phyloP scores from a whole-genome alignment of 92 coral and sea anemone genomes.

The Porites rus region DNA sequence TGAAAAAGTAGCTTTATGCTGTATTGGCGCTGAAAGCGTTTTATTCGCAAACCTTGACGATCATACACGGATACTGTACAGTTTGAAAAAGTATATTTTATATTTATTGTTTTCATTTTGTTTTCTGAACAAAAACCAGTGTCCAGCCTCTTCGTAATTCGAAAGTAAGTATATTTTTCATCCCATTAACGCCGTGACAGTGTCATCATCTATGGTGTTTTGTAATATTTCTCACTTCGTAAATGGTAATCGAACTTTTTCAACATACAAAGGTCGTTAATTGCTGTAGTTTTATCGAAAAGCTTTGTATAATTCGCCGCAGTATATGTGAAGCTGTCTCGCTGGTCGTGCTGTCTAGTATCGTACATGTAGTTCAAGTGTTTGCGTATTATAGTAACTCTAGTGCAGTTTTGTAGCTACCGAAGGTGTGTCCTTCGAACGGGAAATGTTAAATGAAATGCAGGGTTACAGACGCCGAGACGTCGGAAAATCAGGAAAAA shows the following conservation, averaged over 20 bases:
- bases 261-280: conserved; percentile 60
- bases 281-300: conserved; percentile 5
- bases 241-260: conserved; percentile 60
- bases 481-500: conserved; percentile 14
- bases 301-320: conserved; percentile 30
- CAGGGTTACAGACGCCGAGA: conserved; percentile 7
- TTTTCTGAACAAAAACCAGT: conserved; percentile 8
- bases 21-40: not conserved
- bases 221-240: conserved; percentile 57
- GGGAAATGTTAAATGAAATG: conserved; percentile 15
- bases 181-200: not conserved
- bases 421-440: not conserved
- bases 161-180: conserved; percentile 8
- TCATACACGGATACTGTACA: conserved; percentile 70
- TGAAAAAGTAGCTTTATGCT: conserved; percentile 50
- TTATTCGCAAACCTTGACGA: conserved; percentile 13
- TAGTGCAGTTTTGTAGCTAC: conserved; percentile 9
- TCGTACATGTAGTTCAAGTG: not conserved
- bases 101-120: conserved; percentile 64
- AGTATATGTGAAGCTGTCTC: not conserved
- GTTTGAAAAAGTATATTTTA: conserved; percentile 66
- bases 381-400: not conserved
- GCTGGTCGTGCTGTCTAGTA: conserved; percentile 43
- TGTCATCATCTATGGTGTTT: conserved; percentile 33
- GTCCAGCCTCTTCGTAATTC: conserved; percentile 30